A percentile compares a stretch with the other conserved stretches of the same genome.
Evolutionary conservation across 1,140 invertebrate species (phyloP).

Genomic region (Drosophila punjabiensis): DNA sequence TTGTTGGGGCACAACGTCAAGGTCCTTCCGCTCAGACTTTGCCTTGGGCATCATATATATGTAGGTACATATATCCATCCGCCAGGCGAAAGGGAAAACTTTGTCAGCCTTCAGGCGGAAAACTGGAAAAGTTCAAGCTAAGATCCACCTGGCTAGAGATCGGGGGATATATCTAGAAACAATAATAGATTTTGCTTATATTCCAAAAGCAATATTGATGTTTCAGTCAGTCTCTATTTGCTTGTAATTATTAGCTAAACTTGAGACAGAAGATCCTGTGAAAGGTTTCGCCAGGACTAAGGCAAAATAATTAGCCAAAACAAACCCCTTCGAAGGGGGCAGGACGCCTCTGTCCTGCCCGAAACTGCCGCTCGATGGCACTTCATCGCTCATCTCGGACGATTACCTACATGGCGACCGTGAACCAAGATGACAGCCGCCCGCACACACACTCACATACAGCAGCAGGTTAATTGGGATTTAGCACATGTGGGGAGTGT

Average conservation of each 20-base stretch:
- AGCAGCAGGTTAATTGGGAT: conserved; percentile 73
- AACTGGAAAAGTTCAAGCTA: conserved; percentile 8
- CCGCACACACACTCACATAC: conserved; percentile 15
- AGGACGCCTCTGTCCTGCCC: neutral
- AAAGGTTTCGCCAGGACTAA: neutral
- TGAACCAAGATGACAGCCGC: conserved; percentile 23
- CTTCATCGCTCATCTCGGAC: conserved; percentile 58
- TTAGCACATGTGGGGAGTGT: conserved; percentile 61
- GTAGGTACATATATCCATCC: neutral
- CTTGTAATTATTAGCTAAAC: neutral
- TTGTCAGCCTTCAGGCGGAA: conserved; percentile 1
- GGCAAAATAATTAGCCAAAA: conserved; percentile 2
- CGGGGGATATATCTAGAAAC: neutral
- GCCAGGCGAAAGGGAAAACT: conserved; percentile 6
- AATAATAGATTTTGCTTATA: neutral
- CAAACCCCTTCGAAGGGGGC: neutral
- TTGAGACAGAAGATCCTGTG: neutral
- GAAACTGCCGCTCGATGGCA: conserved; percentile 31
- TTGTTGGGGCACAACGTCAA: conserved; percentile 41
- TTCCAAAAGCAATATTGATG: neutral
- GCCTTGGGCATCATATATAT: conserved; percentile 12
- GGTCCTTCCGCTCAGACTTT: conserved; percentile 5
- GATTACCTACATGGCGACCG: conserved; percentile 62
- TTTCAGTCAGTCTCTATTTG: neutral
- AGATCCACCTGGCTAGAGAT: neutral